These are phyloP conservation scores for Eristalinus sepulchralis DNA, from an alignment of 2,888 invertebrate species.

Conservation along the genomic window DNA sequence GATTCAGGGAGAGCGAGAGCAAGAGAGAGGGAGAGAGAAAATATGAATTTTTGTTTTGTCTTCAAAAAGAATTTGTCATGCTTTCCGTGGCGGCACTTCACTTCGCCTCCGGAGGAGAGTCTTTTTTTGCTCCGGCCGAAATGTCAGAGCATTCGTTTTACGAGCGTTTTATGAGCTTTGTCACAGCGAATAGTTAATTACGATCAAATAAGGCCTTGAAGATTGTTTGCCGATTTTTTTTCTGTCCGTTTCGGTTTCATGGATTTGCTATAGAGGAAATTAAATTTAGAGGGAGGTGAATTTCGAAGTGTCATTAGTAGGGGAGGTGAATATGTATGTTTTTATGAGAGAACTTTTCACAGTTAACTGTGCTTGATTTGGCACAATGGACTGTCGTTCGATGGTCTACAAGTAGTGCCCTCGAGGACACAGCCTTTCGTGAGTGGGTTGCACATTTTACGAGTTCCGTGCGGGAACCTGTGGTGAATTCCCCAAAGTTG, in stretches of 20 bases:
- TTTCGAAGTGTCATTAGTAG: not conserved
- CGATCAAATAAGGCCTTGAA: constrained; percentile 43
- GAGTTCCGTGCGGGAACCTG: not conserved
- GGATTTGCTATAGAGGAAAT: not conserved
- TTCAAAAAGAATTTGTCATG: constrained; percentile 34
- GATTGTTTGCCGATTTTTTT: constrained; percentile 2
- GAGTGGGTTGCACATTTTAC: not conserved
- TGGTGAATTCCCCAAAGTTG: not conserved
- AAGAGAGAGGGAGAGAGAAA: not conserved
- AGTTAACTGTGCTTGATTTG: not conserved
- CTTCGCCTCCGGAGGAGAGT: not conserved
- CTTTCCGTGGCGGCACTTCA: constrained; percentile 2
- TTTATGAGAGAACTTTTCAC: not conserved
- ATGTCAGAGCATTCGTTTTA: constrained; percentile 19
- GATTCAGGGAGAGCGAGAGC: not conserved
- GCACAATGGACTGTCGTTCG: not conserved
- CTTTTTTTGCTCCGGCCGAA: not conserved
- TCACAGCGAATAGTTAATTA: constrained; percentile 44
- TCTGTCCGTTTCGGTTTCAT: not conserved
- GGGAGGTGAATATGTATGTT: not conserved
- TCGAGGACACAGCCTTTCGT: not conserved
- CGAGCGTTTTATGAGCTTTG: constrained; percentile 43
- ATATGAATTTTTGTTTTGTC: not conserved
- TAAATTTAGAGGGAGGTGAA: not conserved
- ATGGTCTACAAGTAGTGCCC: not conserved